These are phyloP conservation scores for Gobiocypris rarus DNA, from an alignment of 2,113 vertebrate species.

Conservation along the genomic window DNA sequence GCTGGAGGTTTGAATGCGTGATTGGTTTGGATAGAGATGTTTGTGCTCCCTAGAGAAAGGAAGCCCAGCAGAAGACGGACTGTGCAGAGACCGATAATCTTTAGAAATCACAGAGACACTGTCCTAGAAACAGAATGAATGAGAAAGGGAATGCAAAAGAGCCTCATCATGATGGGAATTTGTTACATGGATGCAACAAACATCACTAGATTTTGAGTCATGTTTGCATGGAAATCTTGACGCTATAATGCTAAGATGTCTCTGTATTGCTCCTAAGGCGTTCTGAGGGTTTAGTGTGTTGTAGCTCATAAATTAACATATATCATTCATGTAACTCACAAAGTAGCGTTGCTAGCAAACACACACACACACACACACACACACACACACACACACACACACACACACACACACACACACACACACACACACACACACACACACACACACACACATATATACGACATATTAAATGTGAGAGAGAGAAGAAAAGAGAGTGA, in stretches of 20 bases:
- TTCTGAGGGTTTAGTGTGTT: background rate
- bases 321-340: too few species aligned
- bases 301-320: too few species aligned
- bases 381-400: too few species aligned
- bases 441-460: too few species aligned
- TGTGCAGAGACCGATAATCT: background rate
- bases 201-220: background rate
- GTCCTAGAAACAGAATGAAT: conserved; percentile 5
- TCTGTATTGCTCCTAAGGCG: background rate
- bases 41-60: conserved; percentile 10
- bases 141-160: background rate
- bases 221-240: background rate
- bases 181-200: background rate
- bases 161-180: background rate
- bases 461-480: too few species aligned
- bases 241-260: background rate
- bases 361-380: too few species aligned
- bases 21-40: conserved; percentile 37
- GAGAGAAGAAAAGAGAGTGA: background rate
- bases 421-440: too few species aligned
- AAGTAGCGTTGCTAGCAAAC: too few species aligned
- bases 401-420: too few species aligned
- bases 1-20: conserved; percentile 26
- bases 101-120: conserved; percentile 18
- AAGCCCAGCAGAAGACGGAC: background rate